Base-by-base conservation (phyloP, 2,888 invertebrate genomes). In the Dasysyrphus albostriatus region DNA sequence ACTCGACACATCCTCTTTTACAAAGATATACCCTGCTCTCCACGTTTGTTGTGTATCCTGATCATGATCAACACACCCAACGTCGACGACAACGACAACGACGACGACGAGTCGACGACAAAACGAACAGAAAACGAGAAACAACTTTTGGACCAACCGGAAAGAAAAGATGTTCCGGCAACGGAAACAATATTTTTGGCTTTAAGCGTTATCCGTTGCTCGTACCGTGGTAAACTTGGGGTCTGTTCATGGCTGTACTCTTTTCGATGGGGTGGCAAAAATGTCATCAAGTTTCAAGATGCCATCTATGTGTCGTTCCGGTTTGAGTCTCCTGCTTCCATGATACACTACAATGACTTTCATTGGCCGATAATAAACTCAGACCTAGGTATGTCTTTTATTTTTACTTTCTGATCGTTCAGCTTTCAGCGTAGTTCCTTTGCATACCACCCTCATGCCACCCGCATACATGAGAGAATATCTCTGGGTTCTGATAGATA, bases 131-230 rank as follows among this genome's bases (percentile, higher is more conserved):
- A 37, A 19, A 69, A 69, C 39, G 77, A 42, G 58, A 75, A 87
- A 77, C 69, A 69, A 69, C 51, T 69, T 81, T 87, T 87, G 74
- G 58, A 82, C 82, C 74, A 63, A 87, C 85, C 85, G 85, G 85
- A 87, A 87, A 87, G 85, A 82, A 82, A 87, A 82, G 81, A 87
- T 87, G 85, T 87, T 81, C 78, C 82, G 85, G 78, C 78, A 87
- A 65, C 85, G 85, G 85, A 87, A 87, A 87, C 85, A 87, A 87
- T 87, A 87, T 87, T 87, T 87, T 87, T 87, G 82, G 82, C 82
- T 82, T 85, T 87, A 78, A 87, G 82, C 82, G 74, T 78, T 87
- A 87, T 87, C 85, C 85, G 82, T 65, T 75, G 42, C 59, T 61
- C 59, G 73, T 75, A 47, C 54, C 61, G 59, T 51, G 74, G 49